Evolutionary conservation across 2,113 vertebrate species (phyloP).

Genomic region (Trogon surrucura): DNA sequence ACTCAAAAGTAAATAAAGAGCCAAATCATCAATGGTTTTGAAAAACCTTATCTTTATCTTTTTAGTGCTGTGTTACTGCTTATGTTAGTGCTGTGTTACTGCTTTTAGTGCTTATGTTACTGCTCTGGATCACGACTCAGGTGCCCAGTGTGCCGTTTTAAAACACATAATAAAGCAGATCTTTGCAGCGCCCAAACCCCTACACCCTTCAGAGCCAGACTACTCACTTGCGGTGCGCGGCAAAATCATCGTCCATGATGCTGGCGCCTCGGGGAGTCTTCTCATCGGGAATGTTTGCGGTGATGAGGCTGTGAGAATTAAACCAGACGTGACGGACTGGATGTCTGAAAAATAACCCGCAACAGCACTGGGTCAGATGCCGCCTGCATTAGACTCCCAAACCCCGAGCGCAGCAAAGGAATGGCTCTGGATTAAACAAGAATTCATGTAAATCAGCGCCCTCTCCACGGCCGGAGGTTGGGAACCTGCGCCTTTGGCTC

Average conservation of each 20-base stretch:
- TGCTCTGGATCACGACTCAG: not conserved
- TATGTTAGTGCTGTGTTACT: too few species aligned
- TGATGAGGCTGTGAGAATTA: slow-evolving; percentile 86
- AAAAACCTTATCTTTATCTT: not conserved
- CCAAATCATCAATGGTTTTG: not conserved
- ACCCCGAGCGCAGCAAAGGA: not conserved
- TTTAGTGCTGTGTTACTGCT: too few species aligned
- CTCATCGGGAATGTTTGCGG: slow-evolving; percentile 91
- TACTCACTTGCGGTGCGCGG: slow-evolving; percentile 87
- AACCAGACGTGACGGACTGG: slow-evolving; percentile 88
- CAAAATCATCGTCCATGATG: slow-evolving; percentile 87
- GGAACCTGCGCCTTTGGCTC: not conserved
- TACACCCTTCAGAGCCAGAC: not conserved
- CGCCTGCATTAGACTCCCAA: rapidly evolving
- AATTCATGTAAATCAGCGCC: rapidly evolving
- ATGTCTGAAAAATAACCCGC: slow-evolving; percentile 78
- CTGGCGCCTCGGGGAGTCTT: slow-evolving; percentile 84
- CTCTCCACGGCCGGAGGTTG: not conserved
- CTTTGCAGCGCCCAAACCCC: not conserved
- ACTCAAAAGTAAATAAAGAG: not conserved
- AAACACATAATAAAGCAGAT: not conserved
- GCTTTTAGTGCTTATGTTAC: not conserved
- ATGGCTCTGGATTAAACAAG: rapidly evolving
- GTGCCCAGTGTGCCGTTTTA: not conserved
- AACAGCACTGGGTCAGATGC: not conserved